Evolutionary conservation across 2,113 vertebrate genomes (phyloP).

Genomic region (Mola mola): DNA sequence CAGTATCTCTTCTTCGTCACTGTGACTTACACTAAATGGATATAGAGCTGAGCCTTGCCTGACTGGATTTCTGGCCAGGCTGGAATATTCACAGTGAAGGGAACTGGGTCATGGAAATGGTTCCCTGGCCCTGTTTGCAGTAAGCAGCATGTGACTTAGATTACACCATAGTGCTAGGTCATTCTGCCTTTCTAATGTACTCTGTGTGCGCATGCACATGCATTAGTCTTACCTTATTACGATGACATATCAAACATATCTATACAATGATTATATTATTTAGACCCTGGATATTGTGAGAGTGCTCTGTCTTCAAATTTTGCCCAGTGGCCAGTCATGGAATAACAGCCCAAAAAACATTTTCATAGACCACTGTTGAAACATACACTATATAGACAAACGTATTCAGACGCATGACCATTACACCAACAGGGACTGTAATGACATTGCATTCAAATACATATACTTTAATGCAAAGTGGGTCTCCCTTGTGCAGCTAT

Average conservation of each 20-base stretch:
- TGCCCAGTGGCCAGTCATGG: too few relatives aligned
- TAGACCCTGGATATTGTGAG: too few relatives aligned
- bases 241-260: not conserved
- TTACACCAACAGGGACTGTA: too few relatives aligned
- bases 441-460: too few relatives aligned
- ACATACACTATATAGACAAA: too few relatives aligned
- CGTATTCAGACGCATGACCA: too few relatives aligned
- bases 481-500: too few relatives aligned
- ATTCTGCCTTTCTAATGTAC: slow-evolving; percentile 39
- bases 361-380: too few relatives aligned
- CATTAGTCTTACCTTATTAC: not conserved
- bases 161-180: slow-evolving; percentile 61
- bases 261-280: too few relatives aligned
- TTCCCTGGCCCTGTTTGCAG: slow-evolving; percentile 55
- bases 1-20: not conserved
- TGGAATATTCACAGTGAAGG: slow-evolving; percentile 15
- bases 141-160: slow-evolving; percentile 67
- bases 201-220: slow-evolving; percentile 26
- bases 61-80: slow-evolving; percentile 13
- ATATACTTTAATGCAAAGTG: too few relatives aligned
- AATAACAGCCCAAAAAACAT: too few relatives aligned
- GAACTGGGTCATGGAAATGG: slow-evolving; percentile 51
- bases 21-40: slow-evolving; percentile 2
- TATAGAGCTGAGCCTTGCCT: slow-evolving; percentile 18
- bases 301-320: too few relatives aligned